A percentile compares a stretch with the other conserved stretches of the same genome.
Conservation (phyloP, 2,113 vertebrate species). For the Oncorhynchus clarkii region DNA sequence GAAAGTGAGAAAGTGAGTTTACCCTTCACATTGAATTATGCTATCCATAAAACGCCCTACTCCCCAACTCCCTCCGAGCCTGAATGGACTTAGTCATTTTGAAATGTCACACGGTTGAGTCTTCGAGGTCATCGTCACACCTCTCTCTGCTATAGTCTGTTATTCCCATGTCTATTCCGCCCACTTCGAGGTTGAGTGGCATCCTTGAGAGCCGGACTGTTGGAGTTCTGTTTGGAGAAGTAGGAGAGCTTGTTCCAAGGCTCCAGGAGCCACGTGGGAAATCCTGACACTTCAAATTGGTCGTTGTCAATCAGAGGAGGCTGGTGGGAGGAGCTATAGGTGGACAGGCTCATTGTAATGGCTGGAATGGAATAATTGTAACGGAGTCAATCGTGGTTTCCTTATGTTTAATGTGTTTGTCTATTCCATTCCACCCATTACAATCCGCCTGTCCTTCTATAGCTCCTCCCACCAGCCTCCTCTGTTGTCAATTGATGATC, state of each 20-base stretch:
- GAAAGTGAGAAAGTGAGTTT: too few relatives aligned
- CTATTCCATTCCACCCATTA: too few relatives aligned
- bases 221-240: not conserved
- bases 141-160: not conserved
- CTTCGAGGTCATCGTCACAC: not conserved
- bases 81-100: not conserved
- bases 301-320: slow-evolving; percentile 38
- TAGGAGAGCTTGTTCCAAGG: not conserved
- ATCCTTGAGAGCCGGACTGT: not conserved
- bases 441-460: too few relatives aligned
- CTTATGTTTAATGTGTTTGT: too few relatives aligned
- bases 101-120: not conserved
- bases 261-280: not conserved
- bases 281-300: slow-evolving; percentile 16
- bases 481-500: slow-evolving; percentile 24
- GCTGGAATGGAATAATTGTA: too few relatives aligned
- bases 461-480: too few relatives aligned
- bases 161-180: not conserved
- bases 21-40: too few relatives aligned
- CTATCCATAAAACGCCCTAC: too few relatives aligned
- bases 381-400: too few relatives aligned
- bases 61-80: too few relatives aligned
- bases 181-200: not conserved
- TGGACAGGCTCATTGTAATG: too few relatives aligned
- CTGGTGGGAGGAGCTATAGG: too few relatives aligned